Evolutionary conservation across 2,888 invertebrate species (phyloP), one percentile per base, ranked within the genome.

Genomic region (Herminia tarsipennalis): DNA sequence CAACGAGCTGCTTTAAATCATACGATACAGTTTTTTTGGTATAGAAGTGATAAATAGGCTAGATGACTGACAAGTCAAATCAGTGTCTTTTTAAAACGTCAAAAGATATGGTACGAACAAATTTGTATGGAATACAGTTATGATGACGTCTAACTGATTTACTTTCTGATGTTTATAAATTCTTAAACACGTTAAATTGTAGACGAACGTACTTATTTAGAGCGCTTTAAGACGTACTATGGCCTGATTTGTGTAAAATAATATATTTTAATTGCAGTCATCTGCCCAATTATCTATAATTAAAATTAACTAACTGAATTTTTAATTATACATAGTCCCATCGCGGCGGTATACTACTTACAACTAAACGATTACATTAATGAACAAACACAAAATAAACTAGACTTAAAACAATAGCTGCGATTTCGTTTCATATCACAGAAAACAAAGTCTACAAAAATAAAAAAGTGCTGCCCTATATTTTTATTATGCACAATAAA

Each of bases 391-490:
- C 54, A 59, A 66, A 25, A 65, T 51, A 52, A 76, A 68, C 56
- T 51, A 52, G 75, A 68, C 56, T 53, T 54, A 66, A 29, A 73
- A 65, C 50, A 69, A 68, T 58, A 66, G 56, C 78, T 80, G 81
- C 73, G 72, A 79, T 73, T 67, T 67, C 39, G 35, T 69, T 67
- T 52, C 44, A 65, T 81, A 83, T 83, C 83, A 84, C 82, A 83
- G 83, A 81, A 78, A 75, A 71, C 54, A 64, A 69, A 68, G 58
- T 68, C 63, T 70, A 74, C 61, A 74, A 70, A 76, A 78, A 73
- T 66, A 70, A 70, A 66, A 58, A 49, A 55, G 18, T 25, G 47
- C 47, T 55, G 46, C 33, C 55, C 39, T 57, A 52, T 40, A 52
- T 53, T 48, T 53, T 45, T 43, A 53, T 48, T 59, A 46, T 56